A percentile compares a stretch with the other conserved stretches of the same genome.
Conservation (phyloP, 2,797 vertebrate genomes). For the Cetoscarus ocellatus region DNA sequence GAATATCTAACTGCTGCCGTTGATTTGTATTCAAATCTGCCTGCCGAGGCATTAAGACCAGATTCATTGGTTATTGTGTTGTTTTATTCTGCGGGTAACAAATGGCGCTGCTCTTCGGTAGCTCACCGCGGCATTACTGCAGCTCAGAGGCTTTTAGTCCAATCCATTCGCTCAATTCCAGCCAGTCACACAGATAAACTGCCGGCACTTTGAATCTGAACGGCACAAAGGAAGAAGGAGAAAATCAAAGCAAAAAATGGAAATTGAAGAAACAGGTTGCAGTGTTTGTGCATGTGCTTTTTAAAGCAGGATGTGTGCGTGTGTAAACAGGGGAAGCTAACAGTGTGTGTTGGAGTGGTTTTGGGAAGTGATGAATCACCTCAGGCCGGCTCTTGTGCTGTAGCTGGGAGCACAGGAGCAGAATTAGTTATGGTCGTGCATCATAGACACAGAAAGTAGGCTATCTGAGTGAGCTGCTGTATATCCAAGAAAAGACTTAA, state of each 20-base stretch:
- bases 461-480: neutral
- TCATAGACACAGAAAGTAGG: neutral
- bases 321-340: slow-evolving; percentile 14
- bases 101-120: slow-evolving; percentile 20
- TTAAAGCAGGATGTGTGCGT: slow-evolving; percentile 1
- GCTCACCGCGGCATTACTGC: slow-evolving; percentile 23
- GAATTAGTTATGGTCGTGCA: slow-evolving; percentile 18
- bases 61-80: slow-evolving; percentile 57
- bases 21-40: slow-evolving; percentile 67
- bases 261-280: slow-evolving; percentile 27
- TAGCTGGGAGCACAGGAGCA: slow-evolving; percentile 28
- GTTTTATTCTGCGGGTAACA: slow-evolving; percentile 55
- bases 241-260: slow-evolving; percentile 32
- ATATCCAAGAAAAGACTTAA: neutral
- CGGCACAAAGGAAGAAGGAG: slow-evolving; percentile 11
- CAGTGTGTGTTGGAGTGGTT: slow-evolving; percentile 24
- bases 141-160: slow-evolving; percentile 55
- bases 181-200: slow-evolving; percentile 53
- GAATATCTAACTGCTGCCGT: slow-evolving; percentile 22
- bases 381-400: slow-evolving; percentile 22
- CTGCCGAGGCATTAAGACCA: slow-evolving; percentile 34
- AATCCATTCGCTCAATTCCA: slow-evolving; percentile 58
- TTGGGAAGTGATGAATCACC: slow-evolving; percentile 57
- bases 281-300: slow-evolving; percentile 24
- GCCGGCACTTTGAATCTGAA: slow-evolving; percentile 46